These are phyloP conservation scores for Xiphias gladius DNA, from an alignment of 2,113 vertebrate genomes.

Conservation along the genomic window DNA sequence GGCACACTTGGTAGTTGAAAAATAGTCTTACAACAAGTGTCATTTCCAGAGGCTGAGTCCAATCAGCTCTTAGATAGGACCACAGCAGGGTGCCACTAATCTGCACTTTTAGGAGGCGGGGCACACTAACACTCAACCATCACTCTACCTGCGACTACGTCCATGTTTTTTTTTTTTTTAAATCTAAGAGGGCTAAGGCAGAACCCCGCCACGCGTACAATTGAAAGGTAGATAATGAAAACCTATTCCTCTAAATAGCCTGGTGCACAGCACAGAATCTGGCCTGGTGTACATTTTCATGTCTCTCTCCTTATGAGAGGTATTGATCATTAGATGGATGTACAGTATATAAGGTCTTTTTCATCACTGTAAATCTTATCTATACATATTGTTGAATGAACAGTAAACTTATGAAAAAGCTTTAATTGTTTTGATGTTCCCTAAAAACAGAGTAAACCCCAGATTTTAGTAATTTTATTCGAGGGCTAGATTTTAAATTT, in stretches of 20 bases:
- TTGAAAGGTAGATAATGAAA: slow-evolving; percentile 31
- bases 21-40: too few species aligned
- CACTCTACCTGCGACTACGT: too few species aligned
- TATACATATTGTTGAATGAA: background rate
- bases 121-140: too few species aligned
- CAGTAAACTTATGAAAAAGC: background rate
- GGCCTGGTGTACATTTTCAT: background rate
- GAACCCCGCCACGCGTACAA: background rate
- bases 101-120: too few species aligned
- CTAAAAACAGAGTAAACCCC: background rate
- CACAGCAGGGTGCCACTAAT: too few species aligned
- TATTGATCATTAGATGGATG: slow-evolving; percentile 17
- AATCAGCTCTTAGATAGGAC: too few species aligned
- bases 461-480: background rate
- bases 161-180: too few species aligned
- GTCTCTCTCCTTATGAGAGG: background rate
- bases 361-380: background rate
- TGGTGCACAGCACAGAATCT: background rate
- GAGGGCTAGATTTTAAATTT: background rate
- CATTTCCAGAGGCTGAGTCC: too few species aligned
- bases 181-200: too few species aligned
- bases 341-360: background rate
- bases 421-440: background rate
- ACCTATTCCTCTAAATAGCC: background rate
- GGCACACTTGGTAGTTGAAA: too few species aligned